These are phyloP conservation scores for Zaprionus camerounensis DNA, from an alignment of 1,140 invertebrate genomes.

Conservation along the genomic window DNA sequence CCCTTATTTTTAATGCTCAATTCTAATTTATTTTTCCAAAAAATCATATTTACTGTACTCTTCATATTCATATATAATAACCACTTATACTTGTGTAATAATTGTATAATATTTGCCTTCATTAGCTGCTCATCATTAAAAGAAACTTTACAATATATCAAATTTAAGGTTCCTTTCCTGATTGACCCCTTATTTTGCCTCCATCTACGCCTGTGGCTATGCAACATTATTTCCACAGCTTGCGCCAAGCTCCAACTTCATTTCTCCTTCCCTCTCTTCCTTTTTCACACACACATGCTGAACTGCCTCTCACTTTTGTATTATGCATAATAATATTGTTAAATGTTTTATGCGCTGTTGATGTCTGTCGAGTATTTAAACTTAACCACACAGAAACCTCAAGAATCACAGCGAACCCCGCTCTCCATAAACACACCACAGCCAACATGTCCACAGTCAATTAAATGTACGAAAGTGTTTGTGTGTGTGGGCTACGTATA, in stretches of 20 bases:
- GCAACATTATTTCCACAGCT: conserved; percentile 58
- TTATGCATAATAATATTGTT: conserved; percentile 64
- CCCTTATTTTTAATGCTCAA: too few species aligned
- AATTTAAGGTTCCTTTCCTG: too few species aligned
- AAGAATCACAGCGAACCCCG: conserved; percentile 69
- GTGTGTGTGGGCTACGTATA: conserved; percentile 62
- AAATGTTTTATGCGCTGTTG: conserved; percentile 82
- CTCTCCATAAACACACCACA: conserved; percentile 45
- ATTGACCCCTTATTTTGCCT: background rate
- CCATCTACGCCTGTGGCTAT: conserved; percentile 46
- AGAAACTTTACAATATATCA: too few species aligned
- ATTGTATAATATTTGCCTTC: too few species aligned
- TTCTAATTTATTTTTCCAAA: too few species aligned
- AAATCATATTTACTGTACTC: too few species aligned
- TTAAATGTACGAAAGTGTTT: conserved; percentile 67
- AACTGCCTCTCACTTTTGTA: conserved; percentile 30
- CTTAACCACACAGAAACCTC: conserved; percentile 77
- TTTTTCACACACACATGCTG: conserved; percentile 3
- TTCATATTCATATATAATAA: too few species aligned
- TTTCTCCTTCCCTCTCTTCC: background rate
- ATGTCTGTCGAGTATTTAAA: conserved; percentile 81
- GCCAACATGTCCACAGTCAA: conserved; percentile 76
- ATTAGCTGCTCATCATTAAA: too few species aligned
- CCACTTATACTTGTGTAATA: too few species aligned
- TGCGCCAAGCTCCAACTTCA: too few species aligned